Conservation (phyloP, 2,888 invertebrate species). For the Meteorus cinctellus region DNA sequence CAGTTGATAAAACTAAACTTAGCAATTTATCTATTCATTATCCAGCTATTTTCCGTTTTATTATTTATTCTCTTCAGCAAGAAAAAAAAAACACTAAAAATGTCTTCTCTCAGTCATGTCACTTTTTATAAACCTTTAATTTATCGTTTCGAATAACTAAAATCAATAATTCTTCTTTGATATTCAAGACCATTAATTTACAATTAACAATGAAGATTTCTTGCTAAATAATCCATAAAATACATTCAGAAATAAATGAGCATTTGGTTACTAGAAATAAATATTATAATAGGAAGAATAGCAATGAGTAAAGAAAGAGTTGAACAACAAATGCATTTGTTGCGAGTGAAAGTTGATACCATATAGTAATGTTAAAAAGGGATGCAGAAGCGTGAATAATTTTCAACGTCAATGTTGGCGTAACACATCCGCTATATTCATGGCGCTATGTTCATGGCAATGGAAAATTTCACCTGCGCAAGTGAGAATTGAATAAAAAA, state of each 20-base stretch:
- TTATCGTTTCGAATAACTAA: too few relatives aligned
- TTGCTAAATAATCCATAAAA: too few relatives aligned
- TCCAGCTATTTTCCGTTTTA: not conserved
- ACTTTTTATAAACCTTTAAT: too few relatives aligned
- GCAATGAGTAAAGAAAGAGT: not conserved
- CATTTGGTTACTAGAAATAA: not conserved
- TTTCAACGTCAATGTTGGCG: slow-evolving; percentile 27
- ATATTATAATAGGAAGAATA: not conserved
- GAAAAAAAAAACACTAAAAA: too few relatives aligned
- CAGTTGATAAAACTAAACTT: not conserved
- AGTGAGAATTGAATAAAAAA: slow-evolving; percentile 17
- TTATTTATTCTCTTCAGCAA: not conserved
- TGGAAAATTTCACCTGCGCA: slow-evolving; percentile 44
- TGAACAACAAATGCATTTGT: not conserved
- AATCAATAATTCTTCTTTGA: too few relatives aligned
- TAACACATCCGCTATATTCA: slow-evolving; percentile 17
- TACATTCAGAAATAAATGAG: not conserved
- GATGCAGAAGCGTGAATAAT: slow-evolving; percentile 29
- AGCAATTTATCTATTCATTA: not conserved
- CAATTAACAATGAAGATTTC: too few relatives aligned
- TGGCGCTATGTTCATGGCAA: slow-evolving; percentile 18
- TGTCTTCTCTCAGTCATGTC: too few relatives aligned
- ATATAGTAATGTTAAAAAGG: not conserved
- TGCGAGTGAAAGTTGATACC: slow-evolving; percentile 18
- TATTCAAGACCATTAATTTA: too few relatives aligned